Conservation (phyloP, 1,140 invertebrate species). For the Pogonomyrmex californicus region DNA sequence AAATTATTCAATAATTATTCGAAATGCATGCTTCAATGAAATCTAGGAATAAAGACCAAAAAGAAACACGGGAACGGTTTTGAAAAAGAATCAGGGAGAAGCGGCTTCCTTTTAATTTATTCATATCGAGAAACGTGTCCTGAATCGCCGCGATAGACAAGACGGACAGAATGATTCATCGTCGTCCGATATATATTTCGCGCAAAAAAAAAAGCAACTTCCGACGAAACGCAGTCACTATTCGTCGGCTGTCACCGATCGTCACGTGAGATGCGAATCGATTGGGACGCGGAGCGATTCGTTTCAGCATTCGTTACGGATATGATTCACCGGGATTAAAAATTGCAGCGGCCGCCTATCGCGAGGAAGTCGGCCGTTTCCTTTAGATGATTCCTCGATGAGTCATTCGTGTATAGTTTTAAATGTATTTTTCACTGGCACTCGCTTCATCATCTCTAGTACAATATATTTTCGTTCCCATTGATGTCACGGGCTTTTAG, state of each 20-base stretch:
- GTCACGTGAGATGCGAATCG: slow-evolving; percentile 61
- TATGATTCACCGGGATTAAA: slow-evolving; percentile 73
- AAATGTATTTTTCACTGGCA: slow-evolving; percentile 40
- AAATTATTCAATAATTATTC: slow-evolving; percentile 19
- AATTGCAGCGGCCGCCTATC: slow-evolving; percentile 58
- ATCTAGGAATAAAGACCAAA: background rate
- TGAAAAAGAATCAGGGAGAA: background rate
- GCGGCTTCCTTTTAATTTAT: slow-evolving; percentile 51
- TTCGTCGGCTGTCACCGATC: slow-evolving; percentile 65
- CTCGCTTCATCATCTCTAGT: background rate
- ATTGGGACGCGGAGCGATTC: slow-evolving; percentile 69
- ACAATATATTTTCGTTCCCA: background rate
- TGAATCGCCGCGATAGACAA: slow-evolving; percentile 47
- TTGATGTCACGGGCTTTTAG: background rate
- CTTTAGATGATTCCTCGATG: slow-evolving; percentile 35
- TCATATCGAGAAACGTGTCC: slow-evolving; percentile 4
- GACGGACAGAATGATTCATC: slow-evolving; percentile 61
- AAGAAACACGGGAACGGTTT: background rate
- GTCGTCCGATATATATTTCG: slow-evolving; percentile 44
- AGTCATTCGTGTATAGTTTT: slow-evolving; percentile 57
- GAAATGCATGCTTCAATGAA: background rate
- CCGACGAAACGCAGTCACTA: slow-evolving; percentile 53
- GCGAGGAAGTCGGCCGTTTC: slow-evolving; percentile 60
- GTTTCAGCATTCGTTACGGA: slow-evolving; percentile 69
- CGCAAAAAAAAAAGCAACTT: slow-evolving; percentile 46